These are phyloP conservation scores for Heliconius hortense DNA, from an alignment of 2,888 invertebrate species.

Conservation along the genomic window DNA sequence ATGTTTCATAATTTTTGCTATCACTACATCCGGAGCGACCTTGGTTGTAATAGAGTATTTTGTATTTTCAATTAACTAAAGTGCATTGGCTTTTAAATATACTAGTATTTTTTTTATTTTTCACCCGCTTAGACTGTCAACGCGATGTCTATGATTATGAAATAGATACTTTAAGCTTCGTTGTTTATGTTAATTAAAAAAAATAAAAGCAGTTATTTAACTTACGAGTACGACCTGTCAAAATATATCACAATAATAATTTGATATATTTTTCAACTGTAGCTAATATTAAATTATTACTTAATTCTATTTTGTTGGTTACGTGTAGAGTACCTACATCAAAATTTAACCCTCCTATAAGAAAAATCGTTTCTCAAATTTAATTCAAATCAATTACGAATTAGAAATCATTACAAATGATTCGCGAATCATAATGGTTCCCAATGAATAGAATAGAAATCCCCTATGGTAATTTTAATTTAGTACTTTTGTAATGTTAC, in stretches of 20 bases:
- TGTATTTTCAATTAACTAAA: constrained; percentile 40
- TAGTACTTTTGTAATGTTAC: constrained; percentile 44
- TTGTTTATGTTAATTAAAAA: neutral
- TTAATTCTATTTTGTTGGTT: too few species aligned
- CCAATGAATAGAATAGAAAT: constrained; percentile 35
- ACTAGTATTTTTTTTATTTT: constrained; percentile 28
- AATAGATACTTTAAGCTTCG: neutral
- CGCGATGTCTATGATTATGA: constrained; percentile 14
- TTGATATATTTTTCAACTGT: neutral
- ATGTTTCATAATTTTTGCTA: constrained; percentile 19
- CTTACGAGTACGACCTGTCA: neutral
- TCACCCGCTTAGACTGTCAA: constrained; percentile 25
- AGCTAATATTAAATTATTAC: too few species aligned
- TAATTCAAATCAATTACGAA: neutral
- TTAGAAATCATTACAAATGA: constrained; percentile 10
- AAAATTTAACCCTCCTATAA: too few species aligned
- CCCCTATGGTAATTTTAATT: constrained; percentile 43
- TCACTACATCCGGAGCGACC: constrained; percentile 34
- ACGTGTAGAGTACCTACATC: too few species aligned
- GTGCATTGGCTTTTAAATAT: constrained; percentile 36
- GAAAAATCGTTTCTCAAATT: neutral
- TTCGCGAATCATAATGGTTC: neutral
- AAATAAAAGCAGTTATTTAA: neutral
- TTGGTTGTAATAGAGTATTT: constrained; percentile 40
- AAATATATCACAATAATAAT: neutral